A percentile compares a stretch with the other conserved stretches of the same genome.
Evolutionary conservation across 2,797 vertebrate genomes (phyloP).

Genomic region (Helostoma temminkii): DNA sequence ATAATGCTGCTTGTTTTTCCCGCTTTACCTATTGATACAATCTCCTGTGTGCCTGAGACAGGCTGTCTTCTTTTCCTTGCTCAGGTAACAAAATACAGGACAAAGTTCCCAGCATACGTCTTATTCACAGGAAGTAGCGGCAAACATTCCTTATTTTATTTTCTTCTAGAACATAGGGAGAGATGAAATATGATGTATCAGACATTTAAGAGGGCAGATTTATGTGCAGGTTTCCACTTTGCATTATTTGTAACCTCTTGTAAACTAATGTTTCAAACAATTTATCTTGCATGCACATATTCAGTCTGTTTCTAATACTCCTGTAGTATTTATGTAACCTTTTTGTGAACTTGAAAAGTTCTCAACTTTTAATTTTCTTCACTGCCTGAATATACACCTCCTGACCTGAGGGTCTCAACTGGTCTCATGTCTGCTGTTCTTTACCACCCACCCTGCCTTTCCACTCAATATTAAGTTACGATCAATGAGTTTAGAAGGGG

Average conservation of each 20-base stretch:
- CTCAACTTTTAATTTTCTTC: conserved; percentile 45
- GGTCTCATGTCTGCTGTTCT: conserved; percentile 28
- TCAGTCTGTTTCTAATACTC: not conserved
- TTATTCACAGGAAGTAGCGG: conserved; percentile 37
- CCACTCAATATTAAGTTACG: conserved; percentile 65
- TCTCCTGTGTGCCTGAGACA: not conserved
- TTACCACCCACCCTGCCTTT: conserved; percentile 33
- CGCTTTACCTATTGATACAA: not conserved
- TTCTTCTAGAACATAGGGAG: conserved; percentile 3
- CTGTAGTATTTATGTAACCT: conserved; percentile 21
- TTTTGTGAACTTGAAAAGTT: conserved; percentile 44
- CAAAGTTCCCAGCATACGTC: not conserved
- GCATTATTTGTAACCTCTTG: not conserved
- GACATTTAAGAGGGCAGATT: not conserved
- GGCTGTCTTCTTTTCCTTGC: not conserved
- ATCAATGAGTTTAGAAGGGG: conserved; percentile 67
- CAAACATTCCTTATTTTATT: conserved; percentile 31
- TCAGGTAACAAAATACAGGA: not conserved
- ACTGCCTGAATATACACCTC: conserved; percentile 28
- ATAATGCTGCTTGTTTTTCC: no score
- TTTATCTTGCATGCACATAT: not conserved
- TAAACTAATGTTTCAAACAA: not conserved
- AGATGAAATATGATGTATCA: conserved; percentile 1
- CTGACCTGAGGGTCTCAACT: conserved; percentile 47
- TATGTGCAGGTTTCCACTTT: not conserved